Evolutionary conservation across 2,797 vertebrate species (phyloP).

Genomic region (Iguana delicatissima): DNA sequence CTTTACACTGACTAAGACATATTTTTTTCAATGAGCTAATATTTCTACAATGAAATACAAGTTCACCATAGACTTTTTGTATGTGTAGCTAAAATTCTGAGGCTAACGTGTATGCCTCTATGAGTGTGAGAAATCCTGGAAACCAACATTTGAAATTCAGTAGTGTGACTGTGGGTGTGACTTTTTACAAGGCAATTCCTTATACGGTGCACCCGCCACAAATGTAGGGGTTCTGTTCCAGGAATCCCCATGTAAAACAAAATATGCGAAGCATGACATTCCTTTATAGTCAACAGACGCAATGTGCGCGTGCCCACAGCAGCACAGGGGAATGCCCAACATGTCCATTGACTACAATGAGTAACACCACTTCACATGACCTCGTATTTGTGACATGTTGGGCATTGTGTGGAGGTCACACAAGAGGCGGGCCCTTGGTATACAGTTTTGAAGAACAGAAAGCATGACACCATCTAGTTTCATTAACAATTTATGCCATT

Average conservation of each 20-base stretch:
- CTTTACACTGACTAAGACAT: neutral
- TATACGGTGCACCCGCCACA: neutral
- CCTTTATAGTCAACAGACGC: too few relatives aligned
- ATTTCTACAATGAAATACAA: neutral
- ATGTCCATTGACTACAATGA: too few relatives aligned
- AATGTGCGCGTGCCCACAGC: too few relatives aligned
- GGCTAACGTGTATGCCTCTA: neutral
- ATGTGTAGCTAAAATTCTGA: neutral
- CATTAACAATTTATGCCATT: neutral
- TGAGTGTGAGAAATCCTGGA: neutral
- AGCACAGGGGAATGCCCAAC: too few relatives aligned
- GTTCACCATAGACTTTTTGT: neutral
- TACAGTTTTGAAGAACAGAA: neutral
- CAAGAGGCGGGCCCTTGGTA: too few relatives aligned
- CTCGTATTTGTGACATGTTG: too few relatives aligned
- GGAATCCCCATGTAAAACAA: too few relatives aligned
- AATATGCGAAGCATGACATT: too few relatives aligned
- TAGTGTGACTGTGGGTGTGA: too few relatives aligned
- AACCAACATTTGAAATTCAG: neutral
- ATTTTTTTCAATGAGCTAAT: neutral
- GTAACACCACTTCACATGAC: too few relatives aligned
- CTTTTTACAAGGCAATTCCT: neutral
- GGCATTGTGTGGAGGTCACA: too few relatives aligned
- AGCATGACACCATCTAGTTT: neutral
- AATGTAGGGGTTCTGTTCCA: too few relatives aligned